Evolutionary conservation across 1,140 invertebrate genomes (phyloP).

Genomic region (Leptoteleia sp.): DNA sequence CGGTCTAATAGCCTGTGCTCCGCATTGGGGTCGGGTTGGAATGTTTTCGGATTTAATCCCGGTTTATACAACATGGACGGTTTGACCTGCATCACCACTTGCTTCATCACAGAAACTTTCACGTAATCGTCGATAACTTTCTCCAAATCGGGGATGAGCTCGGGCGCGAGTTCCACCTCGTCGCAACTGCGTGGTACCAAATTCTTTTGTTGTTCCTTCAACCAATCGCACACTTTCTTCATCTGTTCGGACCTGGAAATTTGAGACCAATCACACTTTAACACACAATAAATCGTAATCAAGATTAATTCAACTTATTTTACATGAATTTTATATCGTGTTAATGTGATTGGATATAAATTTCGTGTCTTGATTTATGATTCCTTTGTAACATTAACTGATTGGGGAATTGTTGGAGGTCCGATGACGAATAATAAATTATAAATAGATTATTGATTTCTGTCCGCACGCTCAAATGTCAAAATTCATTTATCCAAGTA

Average conservation of each 20-base stretch:
- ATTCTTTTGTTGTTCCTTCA: conserved; percentile 85
- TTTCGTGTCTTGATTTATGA: too few species aligned
- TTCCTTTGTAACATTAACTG: too few species aligned
- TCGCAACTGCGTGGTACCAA: conserved; percentile 85
- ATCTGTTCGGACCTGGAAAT: conserved; percentile 75
- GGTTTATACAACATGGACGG: conserved; percentile 85
- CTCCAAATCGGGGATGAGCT: conserved; percentile 85
- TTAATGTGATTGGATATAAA: too few species aligned
- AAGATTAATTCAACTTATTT: too few species aligned
- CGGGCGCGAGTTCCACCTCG: conserved; percentile 85
- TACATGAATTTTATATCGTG: too few species aligned
- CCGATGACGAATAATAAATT: too few species aligned
- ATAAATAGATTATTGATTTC: too few species aligned
- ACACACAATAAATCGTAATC: too few species aligned
- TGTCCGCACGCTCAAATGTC: too few species aligned
- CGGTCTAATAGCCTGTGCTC: conserved; percentile 89
- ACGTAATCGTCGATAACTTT: conserved; percentile 81
- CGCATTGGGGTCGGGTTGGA: conserved; percentile 85
- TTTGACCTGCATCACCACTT: conserved; percentile 88
- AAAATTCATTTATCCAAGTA: too few species aligned
- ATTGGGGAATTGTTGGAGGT: too few species aligned
- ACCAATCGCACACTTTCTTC: conserved; percentile 85
- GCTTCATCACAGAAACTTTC: conserved; percentile 75
- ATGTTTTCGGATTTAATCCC: conserved; percentile 70
- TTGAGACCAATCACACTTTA: conserved; percentile 22